Evolutionary conservation across 2,797 vertebrate species (phyloP).

Genomic region (Typhlichthys subterraneus): DNA sequence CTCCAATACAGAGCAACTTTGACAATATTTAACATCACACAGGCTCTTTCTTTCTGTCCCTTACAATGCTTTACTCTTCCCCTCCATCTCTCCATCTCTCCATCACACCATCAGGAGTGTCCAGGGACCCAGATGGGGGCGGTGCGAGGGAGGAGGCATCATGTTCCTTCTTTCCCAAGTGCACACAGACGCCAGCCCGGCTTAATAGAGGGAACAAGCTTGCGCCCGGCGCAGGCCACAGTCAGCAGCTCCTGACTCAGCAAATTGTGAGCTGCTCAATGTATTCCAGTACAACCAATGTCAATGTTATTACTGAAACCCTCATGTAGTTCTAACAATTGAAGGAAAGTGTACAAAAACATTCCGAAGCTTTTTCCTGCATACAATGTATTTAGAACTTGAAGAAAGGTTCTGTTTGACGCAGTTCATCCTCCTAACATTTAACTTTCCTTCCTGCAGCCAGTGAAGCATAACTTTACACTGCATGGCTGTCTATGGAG

Average conservation of each 20-base stretch:
- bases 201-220: constrained; percentile 33
- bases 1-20: constrained; percentile 56
- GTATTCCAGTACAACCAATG: background rate
- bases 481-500: no score
- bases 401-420: no score
- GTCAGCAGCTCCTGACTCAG: background rate
- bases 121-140: constrained; percentile 1
- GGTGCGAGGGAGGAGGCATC: constrained; percentile 29
- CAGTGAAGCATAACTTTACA: no score
- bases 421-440: no score
- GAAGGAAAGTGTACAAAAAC: no score
- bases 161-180: constrained; percentile 43
- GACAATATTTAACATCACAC: constrained; percentile 46
- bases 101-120: constrained; percentile 21
- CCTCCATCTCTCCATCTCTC: constrained; percentile 9
- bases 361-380: no score
- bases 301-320: no score
- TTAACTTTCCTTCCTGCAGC: no score
- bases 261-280: background rate
- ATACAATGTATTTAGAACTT: no score
- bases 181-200: constrained; percentile 11
- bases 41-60: background rate
- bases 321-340: no score
- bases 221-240: constrained; percentile 30
- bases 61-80: background rate